These are phyloP conservation scores for Tipula vernalis DNA, from an alignment of 2,888 invertebrate genomes.

Conservation along the genomic window DNA sequence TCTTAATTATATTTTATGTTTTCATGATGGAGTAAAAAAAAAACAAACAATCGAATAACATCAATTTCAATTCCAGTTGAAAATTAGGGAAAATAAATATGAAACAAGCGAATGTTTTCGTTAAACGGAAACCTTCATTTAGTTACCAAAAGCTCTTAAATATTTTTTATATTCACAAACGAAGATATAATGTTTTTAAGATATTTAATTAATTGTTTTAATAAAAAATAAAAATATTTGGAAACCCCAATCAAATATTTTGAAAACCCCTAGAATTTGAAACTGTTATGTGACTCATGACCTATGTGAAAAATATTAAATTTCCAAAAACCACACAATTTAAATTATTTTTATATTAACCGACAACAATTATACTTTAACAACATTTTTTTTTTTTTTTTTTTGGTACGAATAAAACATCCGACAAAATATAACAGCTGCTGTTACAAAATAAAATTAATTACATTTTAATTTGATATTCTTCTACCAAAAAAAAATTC, in stretches of 20 bases:
- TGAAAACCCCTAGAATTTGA: background rate
- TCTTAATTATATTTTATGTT: background rate
- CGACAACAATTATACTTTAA: background rate
- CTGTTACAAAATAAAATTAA: background rate
- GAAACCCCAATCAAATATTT: too few relatives aligned
- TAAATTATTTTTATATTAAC: background rate
- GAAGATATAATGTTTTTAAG: too few relatives aligned
- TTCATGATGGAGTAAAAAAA: background rate
- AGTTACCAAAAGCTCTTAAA: too few relatives aligned
- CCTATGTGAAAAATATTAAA: background rate
- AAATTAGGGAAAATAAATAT: background rate
- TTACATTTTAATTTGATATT: background rate
- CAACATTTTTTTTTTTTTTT: background rate
- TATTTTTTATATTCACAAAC: too few relatives aligned
- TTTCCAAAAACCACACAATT: background rate
- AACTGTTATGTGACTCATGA: background rate
- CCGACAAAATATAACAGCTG: background rate
- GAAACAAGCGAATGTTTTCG: background rate
- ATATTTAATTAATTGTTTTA: too few relatives aligned
- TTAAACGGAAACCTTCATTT: background rate
- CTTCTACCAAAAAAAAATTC: background rate
- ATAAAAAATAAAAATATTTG: too few relatives aligned
- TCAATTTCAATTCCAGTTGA: background rate
- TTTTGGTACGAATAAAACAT: background rate
- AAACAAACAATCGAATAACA: background rate